Evolutionary conservation across 1,140 invertebrate genomes (phyloP).

Genomic region (Drosophila busckii): DNA sequence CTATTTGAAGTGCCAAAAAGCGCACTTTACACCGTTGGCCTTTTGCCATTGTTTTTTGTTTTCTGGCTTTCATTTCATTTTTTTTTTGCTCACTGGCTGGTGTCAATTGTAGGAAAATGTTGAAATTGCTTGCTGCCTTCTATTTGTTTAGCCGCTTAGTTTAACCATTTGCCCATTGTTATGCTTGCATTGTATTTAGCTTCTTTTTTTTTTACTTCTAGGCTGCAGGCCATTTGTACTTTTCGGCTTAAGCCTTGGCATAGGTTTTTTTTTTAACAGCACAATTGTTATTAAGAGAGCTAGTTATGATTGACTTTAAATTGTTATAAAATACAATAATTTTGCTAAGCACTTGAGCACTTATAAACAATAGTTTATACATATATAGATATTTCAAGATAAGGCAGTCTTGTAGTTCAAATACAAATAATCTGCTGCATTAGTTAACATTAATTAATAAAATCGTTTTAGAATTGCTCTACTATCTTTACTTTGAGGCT

Average conservation of each 20-base stretch:
- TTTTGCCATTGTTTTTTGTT: constrained; percentile 8
- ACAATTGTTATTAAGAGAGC: too few species aligned
- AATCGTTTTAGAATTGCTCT: too few species aligned
- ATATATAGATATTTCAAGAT: too few species aligned
- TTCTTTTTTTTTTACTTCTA: constrained; percentile 16
- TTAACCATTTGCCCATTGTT: constrained; percentile 51
- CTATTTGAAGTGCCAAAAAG: constrained; percentile 71
- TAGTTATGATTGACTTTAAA: too few species aligned
- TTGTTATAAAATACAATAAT: too few species aligned
- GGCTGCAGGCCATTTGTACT: constrained; percentile 31
- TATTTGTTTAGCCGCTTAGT: constrained; percentile 73
- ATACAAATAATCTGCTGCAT: too few species aligned
- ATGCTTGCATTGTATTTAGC: constrained; percentile 17
- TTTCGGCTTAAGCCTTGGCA: constrained; percentile 21
- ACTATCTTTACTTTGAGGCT: too few species aligned
- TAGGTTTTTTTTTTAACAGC: neutral
- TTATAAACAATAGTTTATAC: too few species aligned
- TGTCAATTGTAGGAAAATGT: constrained; percentile 61
- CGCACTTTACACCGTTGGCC: constrained; percentile 38
- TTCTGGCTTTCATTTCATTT: constrained; percentile 11
- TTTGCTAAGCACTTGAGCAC: too few species aligned
- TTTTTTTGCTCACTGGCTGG: constrained; percentile 54
- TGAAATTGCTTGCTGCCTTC: constrained; percentile 42
- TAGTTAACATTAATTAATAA: too few species aligned
- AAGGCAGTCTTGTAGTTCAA: too few species aligned